phyloP scores from a whole-genome alignment of 2,113 vertebrate genomes.

The Saimiri boliviensis region DNA sequence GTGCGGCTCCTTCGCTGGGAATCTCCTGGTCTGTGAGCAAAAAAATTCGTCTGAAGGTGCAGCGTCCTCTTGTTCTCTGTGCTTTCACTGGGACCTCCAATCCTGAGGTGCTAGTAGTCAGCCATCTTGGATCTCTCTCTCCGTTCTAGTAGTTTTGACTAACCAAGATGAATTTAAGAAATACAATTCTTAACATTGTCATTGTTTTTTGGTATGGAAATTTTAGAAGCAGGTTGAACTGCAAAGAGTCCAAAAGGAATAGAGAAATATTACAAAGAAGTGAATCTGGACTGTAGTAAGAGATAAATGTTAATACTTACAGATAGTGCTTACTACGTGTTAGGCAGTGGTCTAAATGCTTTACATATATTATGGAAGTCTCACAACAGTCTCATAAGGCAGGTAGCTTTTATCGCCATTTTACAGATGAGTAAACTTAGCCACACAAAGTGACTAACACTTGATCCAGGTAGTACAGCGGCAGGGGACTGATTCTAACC shows the following conservation, averaged over 20 bases:
- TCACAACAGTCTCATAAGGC: background rate
- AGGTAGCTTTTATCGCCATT: slow-evolving; percentile 3
- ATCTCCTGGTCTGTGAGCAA: too few relatives aligned
- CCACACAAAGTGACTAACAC: background rate
- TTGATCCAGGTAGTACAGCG: background rate
- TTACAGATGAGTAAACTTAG: slow-evolving; percentile 45
- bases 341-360: background rate
- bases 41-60: too few relatives aligned
- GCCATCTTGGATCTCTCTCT: too few relatives aligned
- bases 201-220: slow-evolving; percentile 14
- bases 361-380: background rate
- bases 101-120: too few relatives aligned
- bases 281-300: background rate
- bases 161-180: slow-evolving; percentile 2
- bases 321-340: background rate
- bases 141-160: slow-evolving; percentile 31
- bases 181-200: background rate
- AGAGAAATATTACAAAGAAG: background rate
- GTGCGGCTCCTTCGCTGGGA: too few relatives aligned
- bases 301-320: background rate
- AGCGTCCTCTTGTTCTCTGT: too few relatives aligned
- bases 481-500: background rate
- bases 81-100: too few relatives aligned
- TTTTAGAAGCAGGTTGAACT: background rate
- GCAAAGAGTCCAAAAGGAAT: background rate